A percentile compares a stretch with the other conserved stretches of the same genome.
Conservation (phyloP, 1,140 invertebrate species). For the Nasonia giraulti region DNA sequence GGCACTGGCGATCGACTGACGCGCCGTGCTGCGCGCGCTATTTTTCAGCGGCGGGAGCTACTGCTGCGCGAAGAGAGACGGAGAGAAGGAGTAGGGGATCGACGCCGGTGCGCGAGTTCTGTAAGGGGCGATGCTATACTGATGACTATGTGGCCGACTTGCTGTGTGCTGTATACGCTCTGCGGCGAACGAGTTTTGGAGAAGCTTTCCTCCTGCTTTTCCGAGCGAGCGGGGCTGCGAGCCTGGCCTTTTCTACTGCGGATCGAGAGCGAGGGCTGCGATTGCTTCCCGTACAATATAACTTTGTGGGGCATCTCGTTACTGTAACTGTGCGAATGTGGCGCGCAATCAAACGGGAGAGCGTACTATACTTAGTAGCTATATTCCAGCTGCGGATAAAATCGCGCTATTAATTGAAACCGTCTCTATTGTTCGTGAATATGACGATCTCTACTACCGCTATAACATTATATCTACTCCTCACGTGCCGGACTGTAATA, state of each 20-base stretch:
- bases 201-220: too few relatives aligned
- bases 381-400: background rate
- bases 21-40: slow-evolving; percentile 41
- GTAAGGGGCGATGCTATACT: background rate
- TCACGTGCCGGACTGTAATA: too few relatives aligned
- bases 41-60: slow-evolving; percentile 20
- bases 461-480: too few relatives aligned
- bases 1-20: slow-evolving; percentile 44
- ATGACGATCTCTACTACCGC: background rate
- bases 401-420: background rate
- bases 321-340: background rate
- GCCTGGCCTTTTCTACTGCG: background rate
- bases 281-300: too few relatives aligned
- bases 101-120: slow-evolving; percentile 3
- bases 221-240: background rate
- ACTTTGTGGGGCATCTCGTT: too few relatives aligned
- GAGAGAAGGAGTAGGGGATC: background rate
- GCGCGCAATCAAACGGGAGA: background rate
- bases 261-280: too few relatives aligned
- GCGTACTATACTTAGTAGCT: too few relatives aligned
- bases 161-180: too few relatives aligned
- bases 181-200: too few relatives aligned
- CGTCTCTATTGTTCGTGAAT: background rate
- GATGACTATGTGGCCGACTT: too few relatives aligned
- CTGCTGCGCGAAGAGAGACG: background rate